Percentiles rank a stretch among this genome's conserved stretches.
These are phyloP conservation scores for Tricholauxania praeusta DNA, from an alignment of 2,888 invertebrate species.

Conservation along the genomic window DNA sequence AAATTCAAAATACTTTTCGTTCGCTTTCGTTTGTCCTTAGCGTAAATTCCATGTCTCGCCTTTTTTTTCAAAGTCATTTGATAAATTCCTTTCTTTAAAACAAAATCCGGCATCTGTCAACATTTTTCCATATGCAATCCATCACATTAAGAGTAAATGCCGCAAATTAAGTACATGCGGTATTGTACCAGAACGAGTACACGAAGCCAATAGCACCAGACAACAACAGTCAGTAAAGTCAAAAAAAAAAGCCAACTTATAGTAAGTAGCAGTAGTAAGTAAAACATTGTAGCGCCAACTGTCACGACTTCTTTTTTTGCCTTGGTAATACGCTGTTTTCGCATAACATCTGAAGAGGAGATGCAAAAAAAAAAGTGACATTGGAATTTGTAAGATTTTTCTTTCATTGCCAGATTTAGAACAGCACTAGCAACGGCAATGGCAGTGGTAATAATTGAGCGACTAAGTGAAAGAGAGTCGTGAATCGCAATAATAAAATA, in stretches of 20 bases:
- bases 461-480: conserved; percentile 5
- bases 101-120: conserved; percentile 29
- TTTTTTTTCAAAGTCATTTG: no score
- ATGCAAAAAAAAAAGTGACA: conserved; percentile 20
- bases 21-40: no score
- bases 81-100: neutral
- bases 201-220: no score
- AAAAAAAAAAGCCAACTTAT: no score
- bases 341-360: neutral
- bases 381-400: conserved; percentile 32
- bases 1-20: no score
- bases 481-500: neutral
- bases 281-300: conserved; percentile 23
- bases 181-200: no score
- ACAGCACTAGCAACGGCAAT: neutral
- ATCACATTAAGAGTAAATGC: conserved; percentile 24
- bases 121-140: conserved; percentile 24
- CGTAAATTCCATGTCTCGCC: no score
- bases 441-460: neutral
- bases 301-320: conserved; percentile 21
- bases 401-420: conserved; percentile 31
- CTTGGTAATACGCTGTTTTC: neutral
- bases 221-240: no score
- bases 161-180: conserved; percentile 17
- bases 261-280: neutral